phyloP scores from a whole-genome alignment of 2,888 invertebrate species.

The Aphrophora alni region DNA sequence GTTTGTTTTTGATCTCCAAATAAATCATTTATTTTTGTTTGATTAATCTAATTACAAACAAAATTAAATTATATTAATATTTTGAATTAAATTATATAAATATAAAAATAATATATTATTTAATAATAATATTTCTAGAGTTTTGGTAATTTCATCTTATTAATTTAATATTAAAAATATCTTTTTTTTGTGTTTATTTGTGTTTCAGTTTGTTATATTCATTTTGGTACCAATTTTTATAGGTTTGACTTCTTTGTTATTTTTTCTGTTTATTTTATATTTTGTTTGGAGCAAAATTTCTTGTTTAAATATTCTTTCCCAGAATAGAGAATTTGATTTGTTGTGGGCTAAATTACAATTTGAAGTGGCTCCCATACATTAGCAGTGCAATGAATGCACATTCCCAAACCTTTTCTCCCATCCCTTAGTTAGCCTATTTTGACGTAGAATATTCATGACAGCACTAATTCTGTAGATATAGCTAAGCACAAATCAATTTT shows the following conservation, averaged over 20 bases:
- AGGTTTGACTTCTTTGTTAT: background rate
- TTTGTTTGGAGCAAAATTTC: background rate
- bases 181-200: too few relatives aligned
- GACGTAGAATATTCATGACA: background rate
- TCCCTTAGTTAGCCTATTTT: background rate
- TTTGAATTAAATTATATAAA: too few relatives aligned
- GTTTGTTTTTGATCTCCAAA: too few relatives aligned
- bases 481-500: background rate
- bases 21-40: too few relatives aligned
- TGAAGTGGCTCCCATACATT: background rate
- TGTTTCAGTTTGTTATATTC: too few relatives aligned
- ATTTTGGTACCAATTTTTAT: too few relatives aligned
- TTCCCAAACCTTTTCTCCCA: background rate
- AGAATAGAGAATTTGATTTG: background rate
- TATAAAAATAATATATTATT: too few relatives aligned
- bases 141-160: too few relatives aligned
- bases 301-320: background rate
- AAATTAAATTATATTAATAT: too few relatives aligned
- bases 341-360: background rate
- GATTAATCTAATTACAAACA: too few relatives aligned
- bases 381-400: background rate
- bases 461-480: background rate
- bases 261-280: background rate
- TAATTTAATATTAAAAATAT: too few relatives aligned
- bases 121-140: too few relatives aligned